phyloP scores from a whole-genome alignment of 92 coral and sea anemone genomes.

The Epizoanthus scotinus region DNA sequence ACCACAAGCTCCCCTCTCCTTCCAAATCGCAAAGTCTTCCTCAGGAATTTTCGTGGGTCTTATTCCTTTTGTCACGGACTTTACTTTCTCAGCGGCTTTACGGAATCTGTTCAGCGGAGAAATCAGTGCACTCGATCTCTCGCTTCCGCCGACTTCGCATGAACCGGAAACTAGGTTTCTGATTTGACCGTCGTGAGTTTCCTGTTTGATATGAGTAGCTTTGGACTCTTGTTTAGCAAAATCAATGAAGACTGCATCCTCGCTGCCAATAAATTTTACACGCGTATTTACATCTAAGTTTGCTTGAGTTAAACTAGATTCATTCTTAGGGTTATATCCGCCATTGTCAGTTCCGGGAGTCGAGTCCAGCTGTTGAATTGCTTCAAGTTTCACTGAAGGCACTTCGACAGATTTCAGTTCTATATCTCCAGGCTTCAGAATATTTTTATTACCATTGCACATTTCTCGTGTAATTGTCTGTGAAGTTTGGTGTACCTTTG shows the following conservation, averaged over 20 bases:
- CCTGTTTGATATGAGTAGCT: conserved; percentile 33
- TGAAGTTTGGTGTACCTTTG: background rate
- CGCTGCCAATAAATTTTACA: conserved; percentile 31
- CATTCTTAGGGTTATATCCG: background rate
- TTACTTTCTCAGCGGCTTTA: conserved; percentile 56
- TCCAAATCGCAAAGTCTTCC: conserved; percentile 72
- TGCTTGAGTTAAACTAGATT: background rate
- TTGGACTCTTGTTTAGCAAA: conserved; percentile 21
- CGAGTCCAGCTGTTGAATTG: conserved; percentile 13
- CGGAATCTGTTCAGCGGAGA: conserved; percentile 70
- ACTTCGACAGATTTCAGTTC: background rate
- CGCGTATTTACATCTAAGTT: background rate
- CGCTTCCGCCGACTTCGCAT: background rate
- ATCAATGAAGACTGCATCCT: conserved; percentile 16
- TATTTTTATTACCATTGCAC: background rate
- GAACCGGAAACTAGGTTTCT: conserved; percentile 18
- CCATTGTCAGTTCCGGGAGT: conserved; percentile 11
- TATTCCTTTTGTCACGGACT: conserved; percentile 38
- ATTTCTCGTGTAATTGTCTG: background rate
- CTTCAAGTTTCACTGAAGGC: background rate
- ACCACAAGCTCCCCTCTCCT: conserved; percentile 69
- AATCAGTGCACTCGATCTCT: conserved; percentile 8
- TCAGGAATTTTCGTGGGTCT: conserved; percentile 57
- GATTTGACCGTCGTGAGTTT: conserved; percentile 26
- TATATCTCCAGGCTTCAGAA: background rate